These are phyloP conservation scores for Cerceris ruficornis DNA, from an alignment of 2,888 invertebrate genomes.

Conservation along the genomic window DNA sequence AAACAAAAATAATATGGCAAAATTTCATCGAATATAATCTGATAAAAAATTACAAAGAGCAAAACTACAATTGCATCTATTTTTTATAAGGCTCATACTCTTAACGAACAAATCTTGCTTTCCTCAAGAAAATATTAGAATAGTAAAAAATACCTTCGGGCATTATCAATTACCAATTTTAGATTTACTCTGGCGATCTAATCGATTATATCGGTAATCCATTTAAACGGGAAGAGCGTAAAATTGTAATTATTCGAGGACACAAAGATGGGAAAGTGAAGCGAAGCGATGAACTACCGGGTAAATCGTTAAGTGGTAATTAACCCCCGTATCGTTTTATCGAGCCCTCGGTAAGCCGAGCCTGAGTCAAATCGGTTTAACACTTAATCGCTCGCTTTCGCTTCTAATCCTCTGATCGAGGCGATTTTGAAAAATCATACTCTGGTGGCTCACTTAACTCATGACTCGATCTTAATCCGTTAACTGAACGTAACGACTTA, in stretches of 20 bases:
- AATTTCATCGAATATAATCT: no score
- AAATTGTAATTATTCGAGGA: slow-evolving; percentile 23
- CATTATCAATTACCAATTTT: no score
- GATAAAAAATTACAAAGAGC: neutral
- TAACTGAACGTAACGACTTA: no score
- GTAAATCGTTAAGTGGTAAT: slow-evolving; percentile 64
- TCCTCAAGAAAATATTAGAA: neutral
- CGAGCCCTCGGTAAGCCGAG: slow-evolving; percentile 40
- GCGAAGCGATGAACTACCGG: slow-evolving; percentile 21
- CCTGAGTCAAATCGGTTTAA: slow-evolving; percentile 49
- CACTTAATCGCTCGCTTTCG: neutral
- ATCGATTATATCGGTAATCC: neutral
- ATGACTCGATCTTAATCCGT: no score
- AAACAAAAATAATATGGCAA: no score
- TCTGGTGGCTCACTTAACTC: no score
- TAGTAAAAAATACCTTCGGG: neutral
- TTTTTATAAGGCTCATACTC: no score
- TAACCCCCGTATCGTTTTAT: slow-evolving; percentile 59
- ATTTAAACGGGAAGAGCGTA: neutral
- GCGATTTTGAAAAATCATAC: no score
- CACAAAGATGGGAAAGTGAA: slow-evolving; percentile 10
- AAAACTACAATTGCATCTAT: neutral
- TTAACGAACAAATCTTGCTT: no score
- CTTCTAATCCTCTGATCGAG: neutral
- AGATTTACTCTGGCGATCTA: neutral